A percentile compares a stretch with the other conserved stretches of the same genome.
phyloP scores from a whole-genome alignment of 2,888 invertebrate species.

The Ferrisia virgata region DNA sequence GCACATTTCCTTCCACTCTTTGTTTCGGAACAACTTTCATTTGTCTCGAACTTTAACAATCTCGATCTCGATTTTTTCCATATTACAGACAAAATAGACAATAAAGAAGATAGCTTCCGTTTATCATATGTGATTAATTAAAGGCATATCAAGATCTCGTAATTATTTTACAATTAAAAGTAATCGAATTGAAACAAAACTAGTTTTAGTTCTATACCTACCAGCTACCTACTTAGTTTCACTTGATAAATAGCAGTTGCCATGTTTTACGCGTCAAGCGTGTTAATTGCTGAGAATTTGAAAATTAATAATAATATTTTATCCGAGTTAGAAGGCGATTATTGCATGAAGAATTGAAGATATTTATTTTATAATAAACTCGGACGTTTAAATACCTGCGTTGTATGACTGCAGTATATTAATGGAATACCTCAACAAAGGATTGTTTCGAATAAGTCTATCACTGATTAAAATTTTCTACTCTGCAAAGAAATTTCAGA shows the following conservation, averaged over 20 bases:
- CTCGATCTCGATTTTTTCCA: constrained; percentile 1
- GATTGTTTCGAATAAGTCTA: too few relatives aligned
- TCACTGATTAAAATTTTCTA: too few relatives aligned
- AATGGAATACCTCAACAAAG: too few relatives aligned
- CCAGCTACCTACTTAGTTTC: not conserved
- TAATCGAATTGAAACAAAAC: constrained; percentile 24
- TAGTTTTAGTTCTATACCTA: constrained; percentile 11
- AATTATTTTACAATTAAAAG: constrained; percentile 27
- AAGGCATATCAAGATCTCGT: constrained; percentile 11
- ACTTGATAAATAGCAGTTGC: not conserved
- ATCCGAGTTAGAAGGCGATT: not conserved
- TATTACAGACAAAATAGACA: constrained; percentile 15
- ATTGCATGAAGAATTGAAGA: not conserved
- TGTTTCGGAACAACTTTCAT: constrained; percentile 38
- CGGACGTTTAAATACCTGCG: too few relatives aligned
- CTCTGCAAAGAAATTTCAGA: too few relatives aligned
- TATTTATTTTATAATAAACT: too few relatives aligned
- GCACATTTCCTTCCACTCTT: constrained; percentile 30
- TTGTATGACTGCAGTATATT: too few relatives aligned
- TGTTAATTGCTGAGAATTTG: constrained; percentile 1
- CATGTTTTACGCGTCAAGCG: not conserved
- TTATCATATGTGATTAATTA: constrained; percentile 8
- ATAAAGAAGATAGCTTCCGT: constrained; percentile 19
- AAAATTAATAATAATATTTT: not conserved
- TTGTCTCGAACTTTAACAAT: constrained; percentile 32